These are phyloP conservation scores for Argyrosomus regius DNA, from an alignment of 2,797 vertebrate genomes.

Conservation along the genomic window DNA sequence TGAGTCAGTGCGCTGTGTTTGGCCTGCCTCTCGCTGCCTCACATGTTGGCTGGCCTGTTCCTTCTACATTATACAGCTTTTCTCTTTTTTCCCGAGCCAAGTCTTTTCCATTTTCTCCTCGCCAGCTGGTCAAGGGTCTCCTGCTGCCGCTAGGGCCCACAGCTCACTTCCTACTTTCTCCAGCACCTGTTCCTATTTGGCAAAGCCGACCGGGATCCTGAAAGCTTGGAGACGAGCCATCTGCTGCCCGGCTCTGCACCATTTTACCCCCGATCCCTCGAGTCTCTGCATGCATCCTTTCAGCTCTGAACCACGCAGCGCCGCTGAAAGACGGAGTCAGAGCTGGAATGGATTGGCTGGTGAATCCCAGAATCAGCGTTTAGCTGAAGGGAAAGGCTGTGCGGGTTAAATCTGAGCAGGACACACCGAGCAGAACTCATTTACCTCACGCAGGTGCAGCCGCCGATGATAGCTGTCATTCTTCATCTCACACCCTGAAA, in stretches of 20 bases:
- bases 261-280: conserved; percentile 64
- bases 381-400: conserved; percentile 36
- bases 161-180: conserved; percentile 82
- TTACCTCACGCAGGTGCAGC: conserved; percentile 25
- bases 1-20: neutral
- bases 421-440: conserved; percentile 11
- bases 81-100: conserved; percentile 71
- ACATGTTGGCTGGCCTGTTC: conserved; percentile 11
- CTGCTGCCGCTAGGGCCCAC: conserved; percentile 78
- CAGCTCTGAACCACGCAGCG: conserved; percentile 25
- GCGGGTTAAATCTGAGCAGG: conserved; percentile 35
- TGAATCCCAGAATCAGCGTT: conserved; percentile 41
- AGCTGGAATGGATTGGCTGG: conserved; percentile 18
- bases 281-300: conserved; percentile 45
- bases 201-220: conserved; percentile 71
- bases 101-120: conserved; percentile 64
- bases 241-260: conserved; percentile 72
- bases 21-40: conserved; percentile 18
- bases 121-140: conserved; percentile 86
- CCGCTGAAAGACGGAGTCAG: conserved; percentile 25
- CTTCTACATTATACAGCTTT: conserved; percentile 55
- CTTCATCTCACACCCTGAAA: neutral
- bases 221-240: conserved; percentile 81
- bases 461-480: conserved; percentile 3
- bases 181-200: conserved; percentile 86